A percentile compares a stretch with the other conserved stretches of the same genome.
phyloP scores from a whole-genome alignment of 1,140 invertebrate genomes.

The Papilio aristodemus region DNA sequence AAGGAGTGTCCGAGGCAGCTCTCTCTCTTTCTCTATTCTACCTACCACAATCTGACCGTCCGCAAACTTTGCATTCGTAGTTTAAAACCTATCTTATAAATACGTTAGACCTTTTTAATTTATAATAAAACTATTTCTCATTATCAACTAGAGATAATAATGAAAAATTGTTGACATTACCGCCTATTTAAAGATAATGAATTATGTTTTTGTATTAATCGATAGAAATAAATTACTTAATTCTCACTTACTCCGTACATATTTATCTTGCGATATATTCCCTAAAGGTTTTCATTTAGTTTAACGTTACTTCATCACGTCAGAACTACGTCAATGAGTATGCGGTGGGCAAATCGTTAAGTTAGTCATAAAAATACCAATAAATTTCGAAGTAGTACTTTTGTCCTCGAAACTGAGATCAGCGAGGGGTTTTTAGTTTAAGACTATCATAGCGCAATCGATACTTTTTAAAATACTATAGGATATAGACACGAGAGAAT shows the following conservation, averaged over 20 bases:
- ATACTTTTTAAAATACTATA: background rate
- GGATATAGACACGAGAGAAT: too few relatives aligned
- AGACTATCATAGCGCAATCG: background rate
- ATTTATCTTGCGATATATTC: background rate
- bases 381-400: slow-evolving; percentile 8
- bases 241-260: slow-evolving; percentile 19
- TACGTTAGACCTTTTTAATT: slow-evolving; percentile 27
- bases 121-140: slow-evolving; percentile 15
- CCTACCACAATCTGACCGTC: slow-evolving; percentile 16
- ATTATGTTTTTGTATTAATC: slow-evolving; percentile 15
- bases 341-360: slow-evolving; percentile 30
- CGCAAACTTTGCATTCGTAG: slow-evolving; percentile 22
- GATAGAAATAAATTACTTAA: slow-evolving; percentile 29
- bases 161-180: slow-evolving; percentile 8
- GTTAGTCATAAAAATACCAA: slow-evolving; percentile 17
- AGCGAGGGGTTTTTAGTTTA: background rate
- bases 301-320: slow-evolving; percentile 10
- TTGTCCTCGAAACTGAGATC: background rate
- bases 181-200: slow-evolving; percentile 6
- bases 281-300: background rate
- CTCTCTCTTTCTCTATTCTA: background rate
- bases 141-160: slow-evolving; percentile 25
- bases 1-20: slow-evolving; percentile 5
- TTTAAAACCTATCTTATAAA: slow-evolving; percentile 28
- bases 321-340: background rate